These are phyloP conservation scores for Blastobasis adustella DNA, from an alignment of 2,888 invertebrate species.

Conservation along the genomic window DNA sequence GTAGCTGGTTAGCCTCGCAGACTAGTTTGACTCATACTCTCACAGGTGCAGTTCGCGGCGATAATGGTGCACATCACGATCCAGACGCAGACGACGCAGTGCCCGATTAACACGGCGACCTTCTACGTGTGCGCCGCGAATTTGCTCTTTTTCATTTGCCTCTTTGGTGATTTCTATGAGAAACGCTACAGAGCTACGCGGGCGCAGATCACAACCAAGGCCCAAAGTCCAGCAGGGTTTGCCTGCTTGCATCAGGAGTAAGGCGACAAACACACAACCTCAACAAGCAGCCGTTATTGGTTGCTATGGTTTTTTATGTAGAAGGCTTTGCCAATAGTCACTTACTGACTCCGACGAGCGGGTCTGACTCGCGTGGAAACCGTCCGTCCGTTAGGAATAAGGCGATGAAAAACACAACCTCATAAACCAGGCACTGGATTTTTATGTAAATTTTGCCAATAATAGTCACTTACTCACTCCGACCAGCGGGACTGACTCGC, in stretches of 20 bases:
- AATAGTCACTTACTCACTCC: neutral
- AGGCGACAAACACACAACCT: neutral
- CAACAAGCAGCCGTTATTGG: constrained; percentile 8
- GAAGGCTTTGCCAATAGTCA: neutral
- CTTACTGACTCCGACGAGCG: neutral
- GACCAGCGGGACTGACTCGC: too few species aligned
- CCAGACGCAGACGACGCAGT: constrained; percentile 25
- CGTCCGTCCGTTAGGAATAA: neutral
- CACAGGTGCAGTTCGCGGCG: constrained; percentile 31
- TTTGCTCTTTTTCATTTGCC: constrained; percentile 23
- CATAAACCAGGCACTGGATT: constrained; percentile 2
- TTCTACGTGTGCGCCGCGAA: constrained; percentile 29
- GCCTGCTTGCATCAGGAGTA: neutral
- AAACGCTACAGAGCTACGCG: constrained; percentile 17
- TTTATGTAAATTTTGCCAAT: neutral
- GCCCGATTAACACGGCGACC: constrained; percentile 25
- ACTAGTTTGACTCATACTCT: too few species aligned
- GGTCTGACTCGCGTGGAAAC: neutral
- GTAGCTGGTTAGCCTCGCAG: too few species aligned
- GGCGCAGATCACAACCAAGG: too few species aligned
- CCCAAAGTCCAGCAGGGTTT: neutral
- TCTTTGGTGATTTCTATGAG: constrained; percentile 30
- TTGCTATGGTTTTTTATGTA: neutral
- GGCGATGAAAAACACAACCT: neutral
- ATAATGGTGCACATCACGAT: constrained; percentile 24